phyloP scores from a whole-genome alignment of 2,113 vertebrate genomes.

The Sylvilagus bachmani region DNA sequence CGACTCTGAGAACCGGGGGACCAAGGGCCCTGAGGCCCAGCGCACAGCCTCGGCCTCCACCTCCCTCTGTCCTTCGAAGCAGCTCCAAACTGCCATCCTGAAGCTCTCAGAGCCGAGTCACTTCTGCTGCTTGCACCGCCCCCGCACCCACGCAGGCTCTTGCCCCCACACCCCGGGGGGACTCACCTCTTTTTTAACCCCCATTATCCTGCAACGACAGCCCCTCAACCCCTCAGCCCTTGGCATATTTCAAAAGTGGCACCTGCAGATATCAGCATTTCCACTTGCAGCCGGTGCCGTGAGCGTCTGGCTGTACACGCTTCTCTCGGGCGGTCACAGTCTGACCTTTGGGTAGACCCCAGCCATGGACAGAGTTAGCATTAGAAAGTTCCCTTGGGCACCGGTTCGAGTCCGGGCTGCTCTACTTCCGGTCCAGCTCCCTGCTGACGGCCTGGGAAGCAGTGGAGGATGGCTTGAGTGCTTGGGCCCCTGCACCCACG shows the following conservation, averaged over 20 bases:
- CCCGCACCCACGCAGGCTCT: rapidly evolving
- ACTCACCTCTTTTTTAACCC: not conserved
- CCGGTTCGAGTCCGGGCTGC: too few relatives aligned
- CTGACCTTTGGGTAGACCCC: not conserved
- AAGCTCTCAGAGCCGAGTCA: not conserved
- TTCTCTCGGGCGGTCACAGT: not conserved
- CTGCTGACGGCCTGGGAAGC: too few relatives aligned
- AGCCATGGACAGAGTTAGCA: not conserved
- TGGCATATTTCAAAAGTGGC: not conserved
- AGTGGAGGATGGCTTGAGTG: too few relatives aligned
- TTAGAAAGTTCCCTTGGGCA: not conserved
- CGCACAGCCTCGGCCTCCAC: not conserved
- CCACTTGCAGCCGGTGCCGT: too few relatives aligned
- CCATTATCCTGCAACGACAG: not conserved
- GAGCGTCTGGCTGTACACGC: too few relatives aligned
- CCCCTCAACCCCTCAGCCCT: not conserved
- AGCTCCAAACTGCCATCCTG: not conserved
- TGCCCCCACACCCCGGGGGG: too few relatives aligned
- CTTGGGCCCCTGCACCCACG: too few relatives aligned
- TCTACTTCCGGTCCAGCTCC: too few relatives aligned
- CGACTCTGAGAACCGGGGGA: not conserved
- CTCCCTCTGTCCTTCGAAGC: not conserved
- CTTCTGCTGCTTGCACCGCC: not conserved
- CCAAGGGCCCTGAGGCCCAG: not conserved
- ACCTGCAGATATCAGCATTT: too few relatives aligned